Base-by-base conservation (phyloP, 2,797 vertebrate genomes). In the Buceros bicornis region DNA sequence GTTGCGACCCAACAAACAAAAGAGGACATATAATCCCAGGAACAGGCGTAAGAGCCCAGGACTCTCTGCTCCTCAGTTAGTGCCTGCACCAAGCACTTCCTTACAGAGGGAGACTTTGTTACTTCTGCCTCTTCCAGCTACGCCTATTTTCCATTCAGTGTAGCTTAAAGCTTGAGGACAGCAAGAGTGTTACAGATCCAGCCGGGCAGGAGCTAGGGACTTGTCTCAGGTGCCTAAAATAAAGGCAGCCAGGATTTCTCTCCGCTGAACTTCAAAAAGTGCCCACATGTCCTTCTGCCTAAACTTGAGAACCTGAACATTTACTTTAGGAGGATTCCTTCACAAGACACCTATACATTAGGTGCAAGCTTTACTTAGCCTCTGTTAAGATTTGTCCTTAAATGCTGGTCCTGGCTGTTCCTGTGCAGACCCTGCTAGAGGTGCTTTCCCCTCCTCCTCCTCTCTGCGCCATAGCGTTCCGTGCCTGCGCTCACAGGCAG, bases 401-500 rank as follows among this genome's bases (percentile, higher is more conserved):
- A 24, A 25, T 48, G 16, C 13, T 57, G 26, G 15, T 61, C 28
- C 56, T 3, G 3, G 29, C 7, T 80, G 22, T 13, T 20, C 10
- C 24, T 50, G 11, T 57, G 54, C 47, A 84, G 74, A 53, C 28
- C 31, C 31, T 70, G 14, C 35, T 43, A 48, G 31, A 43, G 51
- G 22, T 22, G 10, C 5, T 81, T 50, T 72, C 22, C 17, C 50
- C 31, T 87, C 42, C n/a, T 51, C 2, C 66, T 80, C 58, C 35
- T 56, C 5, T 51, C 70, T 87, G 77, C 42, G 53, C 22, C 66
- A 18, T 0, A 64, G 65, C 37, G 40, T 40, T 54, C 42, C 31
- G 16, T 8, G 43, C 33, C 86, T 48, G n/a, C 0, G 0, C 6
- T 58, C 82, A 19, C 0, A 0, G 42, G 58, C 50, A 87, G 26